phyloP scores from a whole-genome alignment of 1,140 invertebrate genomes.

The honey bee (Apis mellifera) region Amel_HAv3.1 CM009940.2:10334001-10334500 shows the following conservation, averaged over 20 bases:
- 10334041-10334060: conserved; percentile 60
- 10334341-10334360: not conserved
- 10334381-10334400: conserved; percentile 33
- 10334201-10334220: conserved; percentile 68
- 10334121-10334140: conserved; percentile 80
- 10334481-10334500: conserved; percentile 89
- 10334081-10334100: conserved; percentile 73
- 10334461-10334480: conserved; percentile 71
- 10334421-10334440: conserved; percentile 21
- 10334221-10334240: conserved; percentile 71
- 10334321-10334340: not conserved
- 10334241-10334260: conserved; percentile 52
- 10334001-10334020: conserved; percentile 47
- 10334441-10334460: conserved; percentile 46
- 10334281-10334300: conserved; percentile 54
- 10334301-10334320: not conserved
- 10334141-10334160: conserved; percentile 73
- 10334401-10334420: conserved; percentile 17
- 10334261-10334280: conserved; percentile 15
- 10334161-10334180: conserved; percentile 67
- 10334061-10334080: conserved; percentile 64
- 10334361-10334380: conserved; percentile 22
- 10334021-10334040: conserved; percentile 42
- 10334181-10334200: conserved; percentile 64
- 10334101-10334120: conserved; percentile 77